phyloP scores from a whole-genome alignment of 2,113 vertebrate species.

The Tragulus kanchil region DNA sequence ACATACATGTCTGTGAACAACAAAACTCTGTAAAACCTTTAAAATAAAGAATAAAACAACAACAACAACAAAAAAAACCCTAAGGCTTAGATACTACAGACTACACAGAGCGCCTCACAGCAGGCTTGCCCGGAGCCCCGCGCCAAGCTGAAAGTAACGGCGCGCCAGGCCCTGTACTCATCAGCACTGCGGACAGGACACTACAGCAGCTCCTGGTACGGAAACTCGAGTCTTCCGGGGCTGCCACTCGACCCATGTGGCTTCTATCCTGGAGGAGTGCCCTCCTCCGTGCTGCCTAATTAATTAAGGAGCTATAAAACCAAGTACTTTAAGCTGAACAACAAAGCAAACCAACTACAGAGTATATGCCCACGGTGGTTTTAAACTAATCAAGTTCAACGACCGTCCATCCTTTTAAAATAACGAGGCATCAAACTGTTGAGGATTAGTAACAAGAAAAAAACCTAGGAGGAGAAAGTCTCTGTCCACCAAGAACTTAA shows the following conservation, averaged over 20 bases:
- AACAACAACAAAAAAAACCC: neutral
- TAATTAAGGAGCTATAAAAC: neutral
- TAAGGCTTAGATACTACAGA: slow-evolving; percentile 15
- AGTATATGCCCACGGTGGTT: neutral
- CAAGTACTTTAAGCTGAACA: neutral
- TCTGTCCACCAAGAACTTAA: neutral
- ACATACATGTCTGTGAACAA: too few relatives aligned
- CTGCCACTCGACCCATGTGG: neutral
- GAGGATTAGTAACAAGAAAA: neutral
- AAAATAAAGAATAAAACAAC: too few relatives aligned
- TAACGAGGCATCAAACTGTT: slow-evolving; percentile 35
- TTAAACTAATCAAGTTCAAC: slow-evolving; percentile 43
- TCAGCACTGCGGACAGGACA: neutral
- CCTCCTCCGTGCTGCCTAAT: neutral
- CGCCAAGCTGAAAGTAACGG: neutral
- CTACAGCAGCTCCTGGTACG: neutral
- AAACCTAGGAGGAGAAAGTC: neutral
- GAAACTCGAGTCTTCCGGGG: slow-evolving; percentile 32
- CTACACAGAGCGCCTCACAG: neutral
- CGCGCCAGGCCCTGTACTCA: neutral
- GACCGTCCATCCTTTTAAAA: slow-evolving; percentile 21
- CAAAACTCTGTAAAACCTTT: too few relatives aligned
- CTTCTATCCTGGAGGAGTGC: neutral
- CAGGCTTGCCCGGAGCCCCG: neutral
- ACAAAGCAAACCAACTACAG: neutral